Base-by-base conservation (phyloP, 2,888 invertebrate genomes). In the Cataglyphis altisquamis region DNA sequence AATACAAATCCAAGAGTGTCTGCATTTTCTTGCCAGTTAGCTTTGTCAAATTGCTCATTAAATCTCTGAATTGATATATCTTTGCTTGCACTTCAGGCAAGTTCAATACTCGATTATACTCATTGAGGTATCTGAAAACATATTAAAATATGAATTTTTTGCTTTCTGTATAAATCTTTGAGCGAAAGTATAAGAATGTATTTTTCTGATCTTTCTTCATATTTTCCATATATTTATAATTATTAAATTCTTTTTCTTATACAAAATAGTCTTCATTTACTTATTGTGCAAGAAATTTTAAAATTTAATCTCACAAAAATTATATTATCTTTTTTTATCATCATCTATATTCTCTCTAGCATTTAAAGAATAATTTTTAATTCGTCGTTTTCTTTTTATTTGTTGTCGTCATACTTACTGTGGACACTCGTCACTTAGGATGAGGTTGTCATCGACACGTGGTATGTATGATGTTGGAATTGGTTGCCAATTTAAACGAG, bases 401-500 rank as follows among this genome's bases (percentile, higher is more conserved):
- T n/a, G 18, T 41, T 21, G 15, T 18, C 8, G n/a, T 57, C 9
- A 45, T 60, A 81, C 85, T 90, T 85, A 92, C 92, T 84, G 66
- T 1, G 92, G 91, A 82, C 93, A 93, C 0, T 85, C 84, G 36
- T 89, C 90, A 0, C 89, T 45, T 0, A 92, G 75, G 15, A 92
- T 83, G 1, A 93, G 48, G 21, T 89, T 84, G 67, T 93, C 93
- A 15, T 89, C 64, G 1, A 60, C 15, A 9, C 63, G 60, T 5
- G 84, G 85, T 1, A 74, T 32, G 10, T 89, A 92, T 4, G 75
- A 90, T 2, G 91, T 87, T 0, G 97, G 97, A 39, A 97, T 96
- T 0, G 97, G 97, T 91, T 97, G 97, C 97, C 97, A 97, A 72
- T 95, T 93, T 55, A 97, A 90, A 29, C 94, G 91, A 0, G 95